Conservation (phyloP, 2,888 invertebrate species). For the Horisme vitalbata region DNA sequence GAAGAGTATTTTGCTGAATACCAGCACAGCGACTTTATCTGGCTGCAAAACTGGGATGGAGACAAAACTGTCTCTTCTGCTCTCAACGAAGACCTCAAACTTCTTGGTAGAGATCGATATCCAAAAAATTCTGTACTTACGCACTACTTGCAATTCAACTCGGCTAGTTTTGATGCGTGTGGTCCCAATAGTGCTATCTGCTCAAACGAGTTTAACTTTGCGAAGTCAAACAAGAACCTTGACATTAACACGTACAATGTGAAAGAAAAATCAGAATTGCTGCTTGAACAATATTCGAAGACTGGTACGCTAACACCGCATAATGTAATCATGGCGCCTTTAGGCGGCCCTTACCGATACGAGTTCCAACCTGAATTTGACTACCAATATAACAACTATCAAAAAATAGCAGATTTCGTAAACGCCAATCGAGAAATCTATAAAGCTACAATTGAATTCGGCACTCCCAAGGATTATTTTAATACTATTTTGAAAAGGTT, state of each 20-base stretch:
- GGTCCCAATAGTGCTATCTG: conserved; percentile 62
- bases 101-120: conserved; percentile 59
- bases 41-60: conserved; percentile 93
- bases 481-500: conserved; percentile 84
- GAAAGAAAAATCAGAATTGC: conserved; percentile 90
- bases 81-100: conserved; percentile 56
- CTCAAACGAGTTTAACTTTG: conserved; percentile 82
- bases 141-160: conserved; percentile 68
- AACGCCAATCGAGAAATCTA: conserved; percentile 88
- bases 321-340: conserved; percentile 94
- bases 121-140: conserved; percentile 61
- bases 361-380: conserved; percentile 95
- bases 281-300: conserved; percentile 94
- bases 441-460: conserved; percentile 90
- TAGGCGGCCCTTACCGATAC: conserved; percentile 96
- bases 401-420: conserved; percentile 92
- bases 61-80: conserved; percentile 45
- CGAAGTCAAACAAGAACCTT: conserved; percentile 87
- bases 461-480: conserved; percentile 95
- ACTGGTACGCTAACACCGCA: conserved; percentile 94
- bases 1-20: conserved; percentile 95
- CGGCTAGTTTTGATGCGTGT: conserved; percentile 62
- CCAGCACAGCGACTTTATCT: conserved; percentile 93
- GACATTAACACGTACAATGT: conserved; percentile 92
- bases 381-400: conserved; percentile 96